Evolutionary conservation across 2,797 vertebrate genomes (phyloP), one percentile per base, ranked within the genome.

Genomic region (Pogoniulus pusillus): DNA sequence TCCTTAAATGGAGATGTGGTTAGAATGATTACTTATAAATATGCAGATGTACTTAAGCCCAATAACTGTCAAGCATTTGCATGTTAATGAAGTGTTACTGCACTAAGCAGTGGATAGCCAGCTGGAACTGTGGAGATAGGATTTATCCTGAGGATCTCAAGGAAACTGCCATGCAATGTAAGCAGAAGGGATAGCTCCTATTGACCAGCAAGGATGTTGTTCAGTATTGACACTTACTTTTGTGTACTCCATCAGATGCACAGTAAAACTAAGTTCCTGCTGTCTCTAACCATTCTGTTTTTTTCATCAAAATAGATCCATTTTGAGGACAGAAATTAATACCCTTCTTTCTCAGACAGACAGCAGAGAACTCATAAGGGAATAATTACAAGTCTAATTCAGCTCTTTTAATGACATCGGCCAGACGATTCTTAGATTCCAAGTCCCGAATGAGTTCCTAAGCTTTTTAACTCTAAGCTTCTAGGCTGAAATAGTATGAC

Each of bases 351-450:
- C 90, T 90, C 77, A 88, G 54, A 89, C 8, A 91, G 90, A 91
- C 37, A 70, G 85, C 66, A 93, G 78, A 91, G 82, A 91, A 82
- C 35, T 90, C 94, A 89, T 72, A 73, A 93, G 90, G 95, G 96
- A 96, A 82, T 95, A 96, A 96, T 96, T 96, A 93, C 57, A 77
- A 95, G 90, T 92, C 85, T 95, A 89, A 96, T 96, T 96, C 79
- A 75, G 90, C 75, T 95, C 76, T 93, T 94, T 91, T 94, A 97
- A 96, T 96, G 92, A 94, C 87, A 96, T 96, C 95, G 95, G 49
- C 89, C 24, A 47, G 96, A 73, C 12, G 64, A 89, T 90, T 95
- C 89, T 84, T 87, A 85, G 81, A 93, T 91, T 89, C 70, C 68
- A 82, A 94, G 93, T 85, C 93, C 92, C 41, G 1, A 80, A 80